Conservation (phyloP, 2,797 vertebrate species). For the Sylvia borin region DNA sequence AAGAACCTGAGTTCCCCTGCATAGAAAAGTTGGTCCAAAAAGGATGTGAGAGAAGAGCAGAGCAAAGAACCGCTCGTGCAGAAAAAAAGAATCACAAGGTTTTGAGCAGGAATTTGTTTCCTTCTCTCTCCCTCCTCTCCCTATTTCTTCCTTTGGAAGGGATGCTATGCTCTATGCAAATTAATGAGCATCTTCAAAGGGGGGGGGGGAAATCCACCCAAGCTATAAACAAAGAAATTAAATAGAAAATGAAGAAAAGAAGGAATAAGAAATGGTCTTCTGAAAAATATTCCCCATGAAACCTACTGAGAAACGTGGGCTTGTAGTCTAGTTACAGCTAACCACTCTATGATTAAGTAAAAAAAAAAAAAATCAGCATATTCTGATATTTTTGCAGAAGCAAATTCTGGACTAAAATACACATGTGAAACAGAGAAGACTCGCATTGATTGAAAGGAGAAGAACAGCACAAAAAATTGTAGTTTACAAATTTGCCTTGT, state of each 20-base stretch:
- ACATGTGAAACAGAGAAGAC: rapidly evolving
- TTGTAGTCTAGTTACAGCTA: not conserved
- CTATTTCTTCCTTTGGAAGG: not conserved
- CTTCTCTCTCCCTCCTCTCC: not conserved
- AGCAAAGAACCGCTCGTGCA: not conserved
- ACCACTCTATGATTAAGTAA: not conserved
- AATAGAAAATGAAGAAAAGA: not conserved
- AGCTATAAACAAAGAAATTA: not conserved
- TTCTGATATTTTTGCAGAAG: not conserved
- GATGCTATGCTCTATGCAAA: not conserved
- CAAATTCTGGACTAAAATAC: not conserved
- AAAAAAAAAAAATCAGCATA: not conserved
- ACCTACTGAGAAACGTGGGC: not conserved
- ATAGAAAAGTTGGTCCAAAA: not conserved
- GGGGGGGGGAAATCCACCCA: rapidly evolving
- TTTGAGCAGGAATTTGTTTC: not conserved
- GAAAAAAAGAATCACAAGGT: not conserved
- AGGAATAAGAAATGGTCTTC: not conserved
- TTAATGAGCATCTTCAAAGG: not conserved
- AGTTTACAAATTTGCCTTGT: not conserved
- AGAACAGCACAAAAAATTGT: not conserved
- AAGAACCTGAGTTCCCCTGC: not conserved
- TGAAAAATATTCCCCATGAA: not conserved
- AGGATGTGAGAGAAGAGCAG: rapidly evolving
- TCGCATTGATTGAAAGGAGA: not conserved